phyloP scores from a whole-genome alignment of 2,888 invertebrate genomes.

The Frankliniella fusca region DNA sequence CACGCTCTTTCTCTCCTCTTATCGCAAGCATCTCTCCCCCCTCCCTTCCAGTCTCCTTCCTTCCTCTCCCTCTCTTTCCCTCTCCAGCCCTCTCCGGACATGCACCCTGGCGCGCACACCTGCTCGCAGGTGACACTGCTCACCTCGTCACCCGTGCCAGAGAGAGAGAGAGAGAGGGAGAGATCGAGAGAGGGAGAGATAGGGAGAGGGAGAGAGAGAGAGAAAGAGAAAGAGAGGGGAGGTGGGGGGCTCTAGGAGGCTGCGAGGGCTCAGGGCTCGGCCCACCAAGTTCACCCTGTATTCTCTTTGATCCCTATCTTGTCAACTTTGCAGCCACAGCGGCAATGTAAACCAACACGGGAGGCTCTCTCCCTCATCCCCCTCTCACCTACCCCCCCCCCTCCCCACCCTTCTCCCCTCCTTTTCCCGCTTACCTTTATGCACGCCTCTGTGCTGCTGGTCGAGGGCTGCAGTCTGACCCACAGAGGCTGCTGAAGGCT shows the following conservation, averaged over 20 bases:
- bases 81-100: not conserved
- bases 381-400: not conserved
- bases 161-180: not conserved
- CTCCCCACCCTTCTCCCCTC: not conserved
- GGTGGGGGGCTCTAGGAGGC: not conserved
- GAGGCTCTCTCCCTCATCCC: not conserved
- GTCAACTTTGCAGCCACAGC: slow-evolving; percentile 6
- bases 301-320: slow-evolving; percentile 10
- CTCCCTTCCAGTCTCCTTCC: not conserved
- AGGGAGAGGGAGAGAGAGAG: not conserved
- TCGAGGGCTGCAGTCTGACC: too few species aligned
- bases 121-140: not conserved
- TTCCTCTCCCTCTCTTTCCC: not conserved
- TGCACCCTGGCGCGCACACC: not conserved
- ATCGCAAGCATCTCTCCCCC: not conserved
- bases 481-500: too few species aligned
- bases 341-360: slow-evolving; percentile 1
- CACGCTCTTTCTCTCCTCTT: too few species aligned
- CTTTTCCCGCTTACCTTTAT: not conserved
- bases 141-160: too few species aligned
- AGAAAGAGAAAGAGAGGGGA: not conserved
- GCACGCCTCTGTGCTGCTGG: too few species aligned
- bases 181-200: not conserved
- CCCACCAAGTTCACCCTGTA: not conserved
- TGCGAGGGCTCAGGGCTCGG: not conserved